Base-by-base conservation (phyloP, 2,888 invertebrate species). In the Scaptomyza parva region DNA sequence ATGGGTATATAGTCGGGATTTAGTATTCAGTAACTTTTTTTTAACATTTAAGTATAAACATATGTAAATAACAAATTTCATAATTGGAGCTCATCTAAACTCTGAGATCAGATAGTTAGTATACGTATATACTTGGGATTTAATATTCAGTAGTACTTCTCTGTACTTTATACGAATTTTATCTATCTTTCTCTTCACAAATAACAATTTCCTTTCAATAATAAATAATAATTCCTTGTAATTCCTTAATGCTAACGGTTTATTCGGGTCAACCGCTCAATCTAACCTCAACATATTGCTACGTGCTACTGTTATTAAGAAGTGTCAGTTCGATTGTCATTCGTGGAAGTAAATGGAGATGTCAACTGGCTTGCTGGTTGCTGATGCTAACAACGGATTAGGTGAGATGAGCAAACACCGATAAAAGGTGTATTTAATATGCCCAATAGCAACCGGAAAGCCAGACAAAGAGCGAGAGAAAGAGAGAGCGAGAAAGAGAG, bases 311-410 rank as follows among this genome's bases (percentile, higher is more conserved):
- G 73, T 66, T 48, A 41, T 45, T 44, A 18, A 52, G 57, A 61
- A 64, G 39, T 50, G 64, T 26, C 64, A 54, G 37, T 55, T 65
- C 59, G 50, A 65, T 75, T 66, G 70, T 74, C 55, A 54, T 82
- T 78, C 78, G 78, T 76, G 66, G 82, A 81, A 81, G 81, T 63
- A 81, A 83, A 77, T 80, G 66, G 72, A 77, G 89, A 78, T 86
- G 83, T 80, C 77, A 78, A 86, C 65, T 69, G 45, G 30, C 35
- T 50, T n/a, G 43, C 24, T 44, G 55, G 55, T 30, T 44, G 40
- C 41, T 54, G 73, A 66, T 77, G 60, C 62, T 58, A 59, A 70
- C 76, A 76, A 50, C 69, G 76, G 72, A 66, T 78, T 69, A 78
- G 62, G 58, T 35, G 47, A 45, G 85, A 86, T 87, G 65, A 69